phyloP scores from a whole-genome alignment of 2,888 invertebrate genomes.

The Smittia sp. region DNA sequence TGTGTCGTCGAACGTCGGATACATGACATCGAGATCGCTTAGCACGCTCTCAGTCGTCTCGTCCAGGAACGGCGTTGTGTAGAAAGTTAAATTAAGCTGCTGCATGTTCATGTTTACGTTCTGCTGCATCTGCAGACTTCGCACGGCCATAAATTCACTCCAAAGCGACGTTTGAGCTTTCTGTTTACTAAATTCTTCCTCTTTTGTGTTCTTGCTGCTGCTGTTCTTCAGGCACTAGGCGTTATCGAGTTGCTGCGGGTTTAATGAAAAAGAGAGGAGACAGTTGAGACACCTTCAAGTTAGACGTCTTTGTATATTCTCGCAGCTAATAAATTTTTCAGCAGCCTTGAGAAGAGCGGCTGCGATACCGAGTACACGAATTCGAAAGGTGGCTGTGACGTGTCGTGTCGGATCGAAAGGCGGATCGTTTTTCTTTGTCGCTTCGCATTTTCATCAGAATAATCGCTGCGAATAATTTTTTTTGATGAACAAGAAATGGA shows the following conservation, averaged over 20 bases:
- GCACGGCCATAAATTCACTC: background rate
- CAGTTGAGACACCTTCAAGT: background rate
- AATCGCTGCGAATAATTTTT: too few species aligned
- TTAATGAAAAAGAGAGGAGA: background rate
- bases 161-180: background rate
- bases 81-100: conserved; percentile 22
- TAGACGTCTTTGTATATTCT: background rate
- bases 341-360: background rate
- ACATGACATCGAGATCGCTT: conserved; percentile 8
- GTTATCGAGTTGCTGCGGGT: background rate
- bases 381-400: too few species aligned
- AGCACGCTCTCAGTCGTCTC: background rate
- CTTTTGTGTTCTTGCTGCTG: background rate
- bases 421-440: too few species aligned
- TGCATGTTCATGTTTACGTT: conserved; percentile 15
- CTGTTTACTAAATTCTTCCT: conserved; percentile 3
- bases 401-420: too few species aligned
- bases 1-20: conserved; percentile 13
- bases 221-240: background rate
- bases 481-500: too few species aligned
- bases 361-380: too few species aligned
- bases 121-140: background rate
- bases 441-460: too few species aligned
- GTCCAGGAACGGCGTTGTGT: conserved; percentile 11
- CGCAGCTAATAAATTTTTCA: background rate